Conservation (phyloP, 2,888 invertebrate genomes). For the Podotricha telesiphe region DNA sequence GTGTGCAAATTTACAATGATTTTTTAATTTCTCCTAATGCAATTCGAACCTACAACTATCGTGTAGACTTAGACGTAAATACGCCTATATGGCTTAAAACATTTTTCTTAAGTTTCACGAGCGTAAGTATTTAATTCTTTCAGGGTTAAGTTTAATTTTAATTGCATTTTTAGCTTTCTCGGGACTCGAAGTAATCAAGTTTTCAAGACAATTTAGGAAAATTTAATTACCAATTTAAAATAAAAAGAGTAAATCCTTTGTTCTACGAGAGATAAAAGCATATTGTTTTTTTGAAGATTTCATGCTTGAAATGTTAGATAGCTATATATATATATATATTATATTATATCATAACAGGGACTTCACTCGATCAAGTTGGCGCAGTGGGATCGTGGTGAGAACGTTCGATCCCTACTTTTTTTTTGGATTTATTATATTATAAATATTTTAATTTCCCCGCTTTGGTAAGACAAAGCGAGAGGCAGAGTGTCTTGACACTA, state of each 20-base stretch:
- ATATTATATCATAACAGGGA: no score
- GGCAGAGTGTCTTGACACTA: no score
- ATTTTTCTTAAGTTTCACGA: neutral
- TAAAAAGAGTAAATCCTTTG: neutral
- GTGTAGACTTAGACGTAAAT: neutral
- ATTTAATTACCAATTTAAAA: slow-evolving; percentile 15
- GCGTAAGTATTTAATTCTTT: slow-evolving; percentile 4
- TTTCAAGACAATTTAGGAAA: slow-evolving; percentile 9
- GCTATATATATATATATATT: no score
- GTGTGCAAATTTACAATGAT: no score
- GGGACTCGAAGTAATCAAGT: slow-evolving; percentile 28
- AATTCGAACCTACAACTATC: neutral
- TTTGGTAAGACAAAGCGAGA: no score
- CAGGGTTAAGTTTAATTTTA: slow-evolving; percentile 16
- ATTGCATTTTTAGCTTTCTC: slow-evolving; percentile 24
- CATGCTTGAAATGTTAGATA: neutral
- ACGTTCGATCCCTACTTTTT: no score
- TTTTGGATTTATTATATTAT: no score
- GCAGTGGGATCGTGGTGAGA: no score
- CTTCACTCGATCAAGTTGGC: no score
- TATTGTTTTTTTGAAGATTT: slow-evolving; percentile 10
- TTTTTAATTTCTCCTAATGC: no score
- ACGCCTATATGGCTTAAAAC: neutral
- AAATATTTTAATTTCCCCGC: no score
- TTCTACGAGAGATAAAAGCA: slow-evolving; percentile 4